phyloP scores from a whole-genome alignment of 2,113 vertebrate genomes.

The Turdus rufiventris region DNA sequence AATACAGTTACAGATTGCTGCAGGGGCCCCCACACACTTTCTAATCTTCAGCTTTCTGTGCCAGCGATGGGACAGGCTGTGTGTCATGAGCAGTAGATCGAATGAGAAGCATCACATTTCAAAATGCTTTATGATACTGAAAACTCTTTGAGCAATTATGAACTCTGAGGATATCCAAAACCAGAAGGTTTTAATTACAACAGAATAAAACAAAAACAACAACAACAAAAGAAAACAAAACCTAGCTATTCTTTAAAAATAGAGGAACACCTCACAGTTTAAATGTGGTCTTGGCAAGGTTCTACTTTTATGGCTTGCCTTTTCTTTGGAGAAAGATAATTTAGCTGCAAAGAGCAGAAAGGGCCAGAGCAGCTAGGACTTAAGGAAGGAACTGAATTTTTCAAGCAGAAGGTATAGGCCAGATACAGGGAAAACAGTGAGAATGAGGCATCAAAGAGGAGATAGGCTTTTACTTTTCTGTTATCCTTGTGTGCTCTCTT shows the following conservation, averaged over 20 bases:
- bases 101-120: background rate
- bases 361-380: background rate
- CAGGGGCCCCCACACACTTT: fast-evolving
- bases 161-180: background rate
- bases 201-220: background rate
- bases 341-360: background rate
- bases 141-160: background rate
- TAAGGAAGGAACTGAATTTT: background rate
- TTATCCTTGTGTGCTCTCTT: fast-evolving
- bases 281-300: background rate
- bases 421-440: background rate
- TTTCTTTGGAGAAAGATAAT: background rate
- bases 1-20: background rate
- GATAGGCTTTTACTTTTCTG: background rate
- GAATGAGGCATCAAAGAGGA: background rate
- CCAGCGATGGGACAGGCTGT: fast-evolving
- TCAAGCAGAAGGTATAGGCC: background rate
- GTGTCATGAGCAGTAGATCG: background rate
- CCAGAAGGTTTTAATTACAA: background rate
- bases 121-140: background rate
- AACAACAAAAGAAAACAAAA: background rate
- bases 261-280: background rate
- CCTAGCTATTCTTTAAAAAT: background rate
- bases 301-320: background rate
- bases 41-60: background rate